These are phyloP conservation scores for Lamellibrachia columna DNA, from an alignment of 2,888 invertebrate species.

Conservation along the genomic window DNA sequence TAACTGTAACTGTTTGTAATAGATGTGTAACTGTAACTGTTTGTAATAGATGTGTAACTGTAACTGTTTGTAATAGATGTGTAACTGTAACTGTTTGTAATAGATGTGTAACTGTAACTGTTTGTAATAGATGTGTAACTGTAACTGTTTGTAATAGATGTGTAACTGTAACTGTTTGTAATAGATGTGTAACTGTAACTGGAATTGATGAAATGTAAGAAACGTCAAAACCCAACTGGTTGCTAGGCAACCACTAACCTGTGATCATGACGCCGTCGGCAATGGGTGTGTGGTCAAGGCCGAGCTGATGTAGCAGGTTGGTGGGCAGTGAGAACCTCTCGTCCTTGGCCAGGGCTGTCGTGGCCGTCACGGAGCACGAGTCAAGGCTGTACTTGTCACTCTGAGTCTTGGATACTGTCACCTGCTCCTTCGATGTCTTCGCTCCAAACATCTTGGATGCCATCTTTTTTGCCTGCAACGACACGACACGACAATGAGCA, in stretches of 20 bases:
- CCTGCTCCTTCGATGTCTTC: background rate
- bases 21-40: too few relatives aligned
- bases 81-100: too few relatives aligned
- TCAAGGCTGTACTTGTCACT: constrained; percentile 74
- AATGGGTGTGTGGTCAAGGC: constrained; percentile 86
- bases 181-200: too few relatives aligned
- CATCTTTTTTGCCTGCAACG: background rate
- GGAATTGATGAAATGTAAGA: too few relatives aligned
- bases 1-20: too few relatives aligned
- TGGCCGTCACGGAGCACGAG: constrained; percentile 92
- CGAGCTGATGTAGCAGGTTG: constrained; percentile 78
- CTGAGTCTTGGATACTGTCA: background rate
- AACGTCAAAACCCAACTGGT: background rate
- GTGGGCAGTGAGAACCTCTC: constrained; percentile 86
- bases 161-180: too few relatives aligned
- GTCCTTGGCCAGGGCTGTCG: constrained; percentile 94
- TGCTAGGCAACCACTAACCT: constrained; percentile 45
- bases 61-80: too few relatives aligned
- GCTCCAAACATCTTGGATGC: constrained; percentile 22
- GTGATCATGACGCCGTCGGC: constrained; percentile 73
- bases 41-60: too few relatives aligned
- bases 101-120: too few relatives aligned
- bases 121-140: too few relatives aligned
- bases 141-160: too few relatives aligned
- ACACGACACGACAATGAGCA: background rate